Conservation (phyloP, 2,113 vertebrate species). For the Leuciscus idus region DNA sequence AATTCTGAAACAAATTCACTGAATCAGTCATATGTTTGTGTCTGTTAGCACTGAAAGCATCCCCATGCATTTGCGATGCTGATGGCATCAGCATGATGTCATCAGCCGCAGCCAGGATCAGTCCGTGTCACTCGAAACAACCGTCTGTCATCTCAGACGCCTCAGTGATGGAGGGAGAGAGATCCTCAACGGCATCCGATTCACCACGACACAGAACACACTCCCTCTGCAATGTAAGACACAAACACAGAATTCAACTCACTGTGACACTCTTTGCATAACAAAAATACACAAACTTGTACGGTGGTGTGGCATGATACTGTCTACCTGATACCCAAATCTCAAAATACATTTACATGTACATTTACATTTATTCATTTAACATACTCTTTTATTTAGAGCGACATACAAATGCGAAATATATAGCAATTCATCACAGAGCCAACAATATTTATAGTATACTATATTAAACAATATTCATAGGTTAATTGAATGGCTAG, state of each 20-base stretch:
- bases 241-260: constrained; percentile 59
- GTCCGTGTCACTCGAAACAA: constrained; percentile 95
- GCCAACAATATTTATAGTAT: not conserved
- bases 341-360: not conserved
- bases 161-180: constrained; percentile 89
- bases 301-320: not conserved
- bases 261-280: constrained; percentile 83
- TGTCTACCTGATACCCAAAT: not conserved
- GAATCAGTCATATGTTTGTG: constrained; percentile 13
- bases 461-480: not conserved
- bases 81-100: constrained; percentile 51
- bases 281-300: constrained; percentile 72
- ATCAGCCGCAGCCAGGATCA: constrained; percentile 87
- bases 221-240: constrained; percentile 99
- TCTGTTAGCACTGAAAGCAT: constrained; percentile 54
- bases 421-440: not conserved
- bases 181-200: constrained; percentile 96
- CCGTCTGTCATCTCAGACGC: constrained; percentile 94
- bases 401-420: not conserved
- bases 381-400: not conserved
- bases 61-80: constrained; percentile 53
- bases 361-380: not conserved
- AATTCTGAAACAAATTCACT: not conserved
- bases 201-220: constrained; percentile 96
- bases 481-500: not conserved